A percentile compares a stretch with the other conserved stretches of the same genome.
Conservation (phyloP, 2,888 invertebrate species). For the Spodoptera littoralis region DNA sequence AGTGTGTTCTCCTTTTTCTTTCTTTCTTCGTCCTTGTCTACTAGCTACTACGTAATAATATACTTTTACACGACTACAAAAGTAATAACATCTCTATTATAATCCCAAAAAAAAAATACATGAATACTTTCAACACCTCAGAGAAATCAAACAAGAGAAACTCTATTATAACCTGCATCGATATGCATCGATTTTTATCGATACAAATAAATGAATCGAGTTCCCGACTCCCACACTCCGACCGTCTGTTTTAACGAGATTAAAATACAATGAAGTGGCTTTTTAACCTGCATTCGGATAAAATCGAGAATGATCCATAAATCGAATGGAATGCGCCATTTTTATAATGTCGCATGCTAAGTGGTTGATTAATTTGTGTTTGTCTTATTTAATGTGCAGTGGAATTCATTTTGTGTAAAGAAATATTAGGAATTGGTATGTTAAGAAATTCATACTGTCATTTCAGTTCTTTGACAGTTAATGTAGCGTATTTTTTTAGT, state of each 20-base stretch:
- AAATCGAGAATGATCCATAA: slow-evolving; percentile 42
- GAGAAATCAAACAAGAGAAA: slow-evolving; percentile 10
- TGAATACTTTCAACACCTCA: neutral
- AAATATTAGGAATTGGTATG: too few relatives aligned
- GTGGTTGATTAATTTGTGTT: slow-evolving; percentile 25
- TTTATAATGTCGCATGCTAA: slow-evolving; percentile 42
- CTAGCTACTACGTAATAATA: too few relatives aligned
- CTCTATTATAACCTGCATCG: slow-evolving; percentile 15
- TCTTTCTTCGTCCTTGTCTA: too few relatives aligned
- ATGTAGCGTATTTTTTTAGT: too few relatives aligned
- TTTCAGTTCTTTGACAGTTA: too few relatives aligned
- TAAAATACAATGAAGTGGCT: slow-evolving; percentile 56
- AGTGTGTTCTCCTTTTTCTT: too few relatives aligned
- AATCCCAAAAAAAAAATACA: neutral
- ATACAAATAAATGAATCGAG: slow-evolving; percentile 48
- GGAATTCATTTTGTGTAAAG: too few relatives aligned
- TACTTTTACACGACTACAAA: neutral
- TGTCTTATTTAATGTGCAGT: neutral
- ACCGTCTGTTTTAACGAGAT: slow-evolving; percentile 57
- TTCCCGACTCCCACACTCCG: slow-evolving; percentile 11
- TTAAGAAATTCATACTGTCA: too few relatives aligned
- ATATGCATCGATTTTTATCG: slow-evolving; percentile 27
- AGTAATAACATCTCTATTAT: neutral
- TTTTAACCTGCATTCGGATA: slow-evolving; percentile 51
- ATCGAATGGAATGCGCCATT: slow-evolving; percentile 40